Evolutionary conservation across 1,140 invertebrate genomes (phyloP).

Genomic region (Mizuhopecten yessoensis): DNA sequence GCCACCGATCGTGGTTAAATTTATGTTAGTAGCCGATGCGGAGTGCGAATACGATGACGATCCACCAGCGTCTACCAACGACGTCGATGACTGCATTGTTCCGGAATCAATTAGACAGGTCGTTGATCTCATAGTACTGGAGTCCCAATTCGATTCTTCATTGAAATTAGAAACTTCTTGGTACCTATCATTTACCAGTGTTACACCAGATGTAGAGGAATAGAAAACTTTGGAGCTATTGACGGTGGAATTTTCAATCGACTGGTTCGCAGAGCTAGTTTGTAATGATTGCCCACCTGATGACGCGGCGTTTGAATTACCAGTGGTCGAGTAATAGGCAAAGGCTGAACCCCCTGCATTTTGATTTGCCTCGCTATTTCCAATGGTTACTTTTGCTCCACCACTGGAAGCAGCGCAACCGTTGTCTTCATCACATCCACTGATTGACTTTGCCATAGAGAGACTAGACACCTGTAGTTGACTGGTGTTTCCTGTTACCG

Average conservation of each 20-base stretch:
- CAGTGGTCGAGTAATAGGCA: neutral
- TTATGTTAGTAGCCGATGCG: neutral
- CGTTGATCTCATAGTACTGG: neutral
- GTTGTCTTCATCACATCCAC: neutral
- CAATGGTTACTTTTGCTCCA: conserved; percentile 47
- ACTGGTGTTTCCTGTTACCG: neutral
- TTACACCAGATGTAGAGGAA: neutral
- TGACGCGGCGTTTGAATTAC: neutral
- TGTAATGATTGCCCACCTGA: neutral
- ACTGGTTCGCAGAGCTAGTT: neutral
- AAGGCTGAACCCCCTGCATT: neutral
- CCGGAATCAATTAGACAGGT: neutral
- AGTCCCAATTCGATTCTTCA: neutral
- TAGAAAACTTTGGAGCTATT: neutral
- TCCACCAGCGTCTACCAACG: neutral
- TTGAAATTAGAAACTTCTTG: neutral
- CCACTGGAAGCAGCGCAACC: neutral
- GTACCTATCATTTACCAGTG: neutral
- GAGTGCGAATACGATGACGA: neutral
- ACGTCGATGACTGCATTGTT: neutral
- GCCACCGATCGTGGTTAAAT: neutral
- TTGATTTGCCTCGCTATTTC: conserved; percentile 36
- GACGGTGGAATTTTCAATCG: neutral
- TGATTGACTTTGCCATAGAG: neutral
- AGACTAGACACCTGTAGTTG: neutral